These are phyloP conservation scores for Enteromius afrohamiltoni DNA, from an alignment of 2,797 vertebrate species.

Conservation along the genomic window DNA sequence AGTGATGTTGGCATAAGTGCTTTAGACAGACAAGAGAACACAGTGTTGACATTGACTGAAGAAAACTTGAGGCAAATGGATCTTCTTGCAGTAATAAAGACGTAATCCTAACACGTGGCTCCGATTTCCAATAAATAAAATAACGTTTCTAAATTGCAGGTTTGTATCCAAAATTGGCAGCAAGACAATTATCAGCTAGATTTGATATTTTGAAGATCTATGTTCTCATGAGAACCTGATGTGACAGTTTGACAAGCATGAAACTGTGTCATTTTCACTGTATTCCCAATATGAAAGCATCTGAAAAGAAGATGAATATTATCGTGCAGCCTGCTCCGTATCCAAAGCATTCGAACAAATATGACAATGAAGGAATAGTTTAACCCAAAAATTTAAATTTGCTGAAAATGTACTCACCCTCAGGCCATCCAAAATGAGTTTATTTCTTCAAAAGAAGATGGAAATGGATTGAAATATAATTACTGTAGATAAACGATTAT, in stretches of 20 bases:
- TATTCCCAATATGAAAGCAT: conserved; percentile 4
- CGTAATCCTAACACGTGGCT: not conserved
- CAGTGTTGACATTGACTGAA: conserved; percentile 8
- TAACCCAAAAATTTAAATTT: not conserved
- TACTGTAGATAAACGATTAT: not conserved
- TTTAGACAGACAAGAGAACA: conserved; percentile 24
- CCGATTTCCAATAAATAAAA: conserved; percentile 31
- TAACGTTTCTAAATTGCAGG: not conserved
- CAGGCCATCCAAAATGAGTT: not conserved
- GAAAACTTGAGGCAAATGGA: conserved; percentile 22
- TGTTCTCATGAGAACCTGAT: conserved; percentile 6
- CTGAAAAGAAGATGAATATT: not conserved
- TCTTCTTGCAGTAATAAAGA: conserved; percentile 19
- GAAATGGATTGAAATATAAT: too few relatives aligned
- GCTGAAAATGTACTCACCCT: not conserved
- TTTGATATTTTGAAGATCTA: conserved; percentile 13
- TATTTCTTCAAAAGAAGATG: not conserved
- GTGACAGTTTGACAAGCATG: conserved; percentile 17
- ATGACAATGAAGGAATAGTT: not conserved
- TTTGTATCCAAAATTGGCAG: conserved; percentile 16
- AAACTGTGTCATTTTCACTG: not conserved
- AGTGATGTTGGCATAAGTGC: conserved; percentile 46
- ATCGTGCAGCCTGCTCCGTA: not conserved
- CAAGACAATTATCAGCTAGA: conserved; percentile 13
- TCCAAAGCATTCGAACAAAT: not conserved